Conservation (phyloP, 2,888 invertebrate genomes). For the Leptopilina drosophilae region DNA sequence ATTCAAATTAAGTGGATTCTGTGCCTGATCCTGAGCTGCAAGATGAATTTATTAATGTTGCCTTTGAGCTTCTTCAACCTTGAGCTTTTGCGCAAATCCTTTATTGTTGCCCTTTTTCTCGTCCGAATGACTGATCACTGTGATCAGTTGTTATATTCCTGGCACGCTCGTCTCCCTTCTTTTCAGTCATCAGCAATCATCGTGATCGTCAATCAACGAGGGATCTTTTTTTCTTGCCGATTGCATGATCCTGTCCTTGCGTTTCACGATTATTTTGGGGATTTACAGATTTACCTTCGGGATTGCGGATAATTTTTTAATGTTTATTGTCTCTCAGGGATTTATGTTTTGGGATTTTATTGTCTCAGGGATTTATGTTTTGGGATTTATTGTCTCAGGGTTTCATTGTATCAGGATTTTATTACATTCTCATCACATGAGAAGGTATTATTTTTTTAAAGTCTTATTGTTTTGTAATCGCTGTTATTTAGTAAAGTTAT, state of each 20-base stretch:
- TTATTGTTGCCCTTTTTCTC: constrained; percentile 27
- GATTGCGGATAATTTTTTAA: no score
- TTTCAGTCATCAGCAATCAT: constrained; percentile 20
- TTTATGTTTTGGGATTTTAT: neutral
- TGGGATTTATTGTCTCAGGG: no score
- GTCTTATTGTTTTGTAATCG: no score
- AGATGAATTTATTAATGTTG: neutral
- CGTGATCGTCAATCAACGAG: neutral
- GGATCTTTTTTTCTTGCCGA: neutral
- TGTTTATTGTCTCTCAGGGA: neutral
- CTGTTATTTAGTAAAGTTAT: no score
- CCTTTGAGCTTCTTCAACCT: constrained; percentile 23
- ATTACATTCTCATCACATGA: no score
- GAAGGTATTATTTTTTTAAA: no score
- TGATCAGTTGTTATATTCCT: constrained; percentile 9
- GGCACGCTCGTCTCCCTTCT: constrained; percentile 41
- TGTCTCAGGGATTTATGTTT: neutral
- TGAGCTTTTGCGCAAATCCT: constrained; percentile 45
- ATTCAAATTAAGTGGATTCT: constrained; percentile 39
- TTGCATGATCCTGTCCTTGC: constrained; percentile 34
- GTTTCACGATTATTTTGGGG: no score
- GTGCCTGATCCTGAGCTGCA: constrained; percentile 31
- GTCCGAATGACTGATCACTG: neutral
- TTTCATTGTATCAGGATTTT: no score
- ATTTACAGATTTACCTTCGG: no score